Percentiles rank a stretch among this genome's conserved stretches.
Conservation (phyloP, 1,140 invertebrate genomes). For the Lepidurus packardi region DNA sequence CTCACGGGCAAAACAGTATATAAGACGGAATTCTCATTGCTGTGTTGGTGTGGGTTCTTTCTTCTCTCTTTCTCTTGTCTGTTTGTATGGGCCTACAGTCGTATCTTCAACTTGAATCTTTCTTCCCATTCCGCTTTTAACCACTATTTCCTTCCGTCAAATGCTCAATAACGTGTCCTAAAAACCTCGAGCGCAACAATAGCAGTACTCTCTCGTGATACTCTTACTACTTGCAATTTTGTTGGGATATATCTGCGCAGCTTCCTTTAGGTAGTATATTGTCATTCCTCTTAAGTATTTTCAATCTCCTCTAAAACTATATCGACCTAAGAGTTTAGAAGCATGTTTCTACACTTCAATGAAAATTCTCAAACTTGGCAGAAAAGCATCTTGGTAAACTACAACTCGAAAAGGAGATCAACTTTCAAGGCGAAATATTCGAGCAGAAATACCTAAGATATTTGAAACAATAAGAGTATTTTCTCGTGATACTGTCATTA, state of each 20-base stretch:
- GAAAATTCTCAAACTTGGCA: too few relatives aligned
- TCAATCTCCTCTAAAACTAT: too few relatives aligned
- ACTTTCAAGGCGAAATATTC: too few relatives aligned
- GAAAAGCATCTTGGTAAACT: too few relatives aligned
- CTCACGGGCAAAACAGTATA: neutral
- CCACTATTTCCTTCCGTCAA: conserved; percentile 6
- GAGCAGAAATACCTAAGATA: too few relatives aligned
- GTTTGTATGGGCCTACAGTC: too few relatives aligned
- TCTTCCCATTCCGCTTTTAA: neutral
- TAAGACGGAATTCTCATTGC: neutral
- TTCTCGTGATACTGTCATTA: neutral
- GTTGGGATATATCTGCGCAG: neutral
- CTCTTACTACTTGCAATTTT: neutral
- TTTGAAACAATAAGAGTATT: neutral
- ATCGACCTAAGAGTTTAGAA: too few relatives aligned
- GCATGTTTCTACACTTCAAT: too few relatives aligned
- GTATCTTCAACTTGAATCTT: too few relatives aligned
- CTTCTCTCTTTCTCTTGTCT: neutral
- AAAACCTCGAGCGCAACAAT: neutral
- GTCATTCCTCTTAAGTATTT: too few relatives aligned
- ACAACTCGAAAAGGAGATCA: too few relatives aligned
- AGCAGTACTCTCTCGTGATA: neutral
- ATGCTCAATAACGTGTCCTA: neutral
- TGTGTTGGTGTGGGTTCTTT: neutral
- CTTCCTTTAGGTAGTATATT: too few relatives aligned